Percentiles rank a stretch among this genome's conserved stretches.
These are phyloP conservation scores for Sphaeramia orbicularis DNA, from an alignment of 2,797 vertebrate species.

Conservation along the genomic window DNA sequence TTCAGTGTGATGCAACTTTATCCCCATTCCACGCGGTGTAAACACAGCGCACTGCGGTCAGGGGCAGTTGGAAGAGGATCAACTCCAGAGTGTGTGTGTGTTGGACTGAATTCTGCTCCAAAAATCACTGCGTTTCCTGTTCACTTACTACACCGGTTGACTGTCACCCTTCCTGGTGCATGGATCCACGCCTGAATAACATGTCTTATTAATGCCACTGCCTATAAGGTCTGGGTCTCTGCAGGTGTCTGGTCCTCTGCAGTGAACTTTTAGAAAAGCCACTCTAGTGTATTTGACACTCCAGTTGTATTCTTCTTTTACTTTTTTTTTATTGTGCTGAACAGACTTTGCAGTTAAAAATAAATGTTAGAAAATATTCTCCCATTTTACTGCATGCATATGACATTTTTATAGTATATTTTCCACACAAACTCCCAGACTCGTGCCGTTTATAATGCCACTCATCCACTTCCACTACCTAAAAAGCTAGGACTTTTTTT, in stretches of 20 bases:
- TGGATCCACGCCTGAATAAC: too few species aligned
- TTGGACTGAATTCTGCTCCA: slow-evolving; percentile 17
- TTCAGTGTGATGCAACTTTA: slow-evolving; percentile 75
- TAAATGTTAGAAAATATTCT: background rate
- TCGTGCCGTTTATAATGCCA: slow-evolving; percentile 1
- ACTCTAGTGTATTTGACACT: background rate
- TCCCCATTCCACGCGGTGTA: slow-evolving; percentile 61
- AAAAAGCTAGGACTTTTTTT: slow-evolving; percentile 1
- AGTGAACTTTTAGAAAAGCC: slow-evolving; percentile 27
- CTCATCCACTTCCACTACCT: background rate
- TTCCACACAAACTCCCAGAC: background rate
- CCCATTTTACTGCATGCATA: background rate
- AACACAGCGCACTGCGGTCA: slow-evolving; percentile 83
- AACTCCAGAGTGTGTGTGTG: slow-evolving; percentile 27
- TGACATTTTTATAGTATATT: background rate
- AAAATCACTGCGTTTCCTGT: slow-evolving; percentile 23
- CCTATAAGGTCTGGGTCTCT: background rate
- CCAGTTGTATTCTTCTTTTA: background rate
- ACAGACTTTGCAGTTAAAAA: background rate
- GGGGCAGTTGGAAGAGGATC: slow-evolving; percentile 65
- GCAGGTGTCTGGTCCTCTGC: background rate
- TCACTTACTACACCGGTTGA: too few species aligned
- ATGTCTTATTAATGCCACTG: background rate
- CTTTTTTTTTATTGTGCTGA: background rate
- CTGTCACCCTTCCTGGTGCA: too few species aligned